These are phyloP conservation scores for Dryococelus australis DNA, from an alignment of 2,888 invertebrate genomes.

Conservation along the genomic window DNA sequence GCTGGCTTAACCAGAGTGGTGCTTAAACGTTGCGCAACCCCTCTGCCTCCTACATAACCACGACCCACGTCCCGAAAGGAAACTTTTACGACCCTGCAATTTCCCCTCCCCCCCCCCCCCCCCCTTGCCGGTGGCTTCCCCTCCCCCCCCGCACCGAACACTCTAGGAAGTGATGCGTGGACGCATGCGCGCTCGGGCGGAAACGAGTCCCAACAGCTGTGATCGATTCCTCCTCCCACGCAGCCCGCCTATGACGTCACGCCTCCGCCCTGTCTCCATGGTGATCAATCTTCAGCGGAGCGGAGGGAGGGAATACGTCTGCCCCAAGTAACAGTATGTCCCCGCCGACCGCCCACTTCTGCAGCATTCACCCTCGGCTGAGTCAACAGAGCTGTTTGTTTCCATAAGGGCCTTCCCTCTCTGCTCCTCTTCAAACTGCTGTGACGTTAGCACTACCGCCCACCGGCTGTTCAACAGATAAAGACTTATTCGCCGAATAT, in stretches of 20 bases:
- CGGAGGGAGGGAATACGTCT: neutral
- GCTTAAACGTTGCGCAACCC: no score
- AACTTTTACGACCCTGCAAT: no score
- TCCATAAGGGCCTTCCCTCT: neutral
- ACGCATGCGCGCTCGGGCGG: neutral
- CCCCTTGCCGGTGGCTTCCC: no score
- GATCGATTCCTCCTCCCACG: slow-evolving; percentile 1
- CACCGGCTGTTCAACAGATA: no score
- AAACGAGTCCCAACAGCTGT: neutral
- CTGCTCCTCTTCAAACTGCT: neutral
- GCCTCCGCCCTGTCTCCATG: neutral
- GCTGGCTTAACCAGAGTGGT: no score
- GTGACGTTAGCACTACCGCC: neutral
- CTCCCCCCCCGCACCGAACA: no score
- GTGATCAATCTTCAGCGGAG: neutral
- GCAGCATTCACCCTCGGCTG: neutral
- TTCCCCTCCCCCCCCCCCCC: no score
- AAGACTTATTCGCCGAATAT: no score
- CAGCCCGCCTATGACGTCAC: neutral
- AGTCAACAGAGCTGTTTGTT: neutral
- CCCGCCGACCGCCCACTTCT: neutral
- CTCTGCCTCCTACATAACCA: no score
- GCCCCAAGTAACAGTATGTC: neutral
- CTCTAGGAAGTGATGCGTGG: no score
- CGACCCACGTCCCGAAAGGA: no score